Conservation (phyloP, 1,140 invertebrate genomes). For the Acyrthosiphon pisum region DNA sequence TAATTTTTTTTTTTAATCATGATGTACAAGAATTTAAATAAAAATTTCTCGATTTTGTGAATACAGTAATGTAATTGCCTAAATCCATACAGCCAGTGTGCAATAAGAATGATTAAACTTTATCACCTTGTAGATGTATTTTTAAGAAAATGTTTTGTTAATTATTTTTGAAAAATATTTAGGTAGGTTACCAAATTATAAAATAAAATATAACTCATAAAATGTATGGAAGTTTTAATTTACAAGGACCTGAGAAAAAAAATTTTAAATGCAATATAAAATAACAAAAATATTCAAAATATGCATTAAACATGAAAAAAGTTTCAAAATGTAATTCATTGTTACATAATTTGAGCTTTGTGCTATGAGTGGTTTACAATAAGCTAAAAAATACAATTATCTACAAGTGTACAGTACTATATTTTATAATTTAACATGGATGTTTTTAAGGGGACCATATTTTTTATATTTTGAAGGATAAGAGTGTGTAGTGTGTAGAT, state of each 20-base stretch:
- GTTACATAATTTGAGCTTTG: not conserved
- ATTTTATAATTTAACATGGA: not conserved
- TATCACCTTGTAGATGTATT: not conserved
- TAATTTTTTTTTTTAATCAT: too few species aligned
- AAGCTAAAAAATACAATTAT: not conserved
- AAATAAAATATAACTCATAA: not conserved
- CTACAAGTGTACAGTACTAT: not conserved
- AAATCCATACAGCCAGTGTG: too few species aligned
- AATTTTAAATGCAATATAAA: too few species aligned
- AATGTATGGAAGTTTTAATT: not conserved
- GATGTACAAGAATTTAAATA: too few species aligned
- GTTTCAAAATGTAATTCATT: not conserved
- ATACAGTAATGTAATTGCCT: not conserved
- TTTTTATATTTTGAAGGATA: not conserved
- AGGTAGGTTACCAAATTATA: not conserved
- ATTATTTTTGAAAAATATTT: not conserved
- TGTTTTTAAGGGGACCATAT: too few species aligned
- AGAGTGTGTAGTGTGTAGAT: not conserved
- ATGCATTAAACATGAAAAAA: not conserved
- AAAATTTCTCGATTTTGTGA: not conserved
- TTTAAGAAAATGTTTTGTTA: not conserved
- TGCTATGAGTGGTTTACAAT: not conserved
- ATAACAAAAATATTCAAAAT: not conserved
- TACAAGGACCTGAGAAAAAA: too few species aligned
- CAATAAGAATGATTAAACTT: too few species aligned